Base-by-base conservation (phyloP, 2,113 vertebrate species). In the Leucopsar rothschildi region DNA sequence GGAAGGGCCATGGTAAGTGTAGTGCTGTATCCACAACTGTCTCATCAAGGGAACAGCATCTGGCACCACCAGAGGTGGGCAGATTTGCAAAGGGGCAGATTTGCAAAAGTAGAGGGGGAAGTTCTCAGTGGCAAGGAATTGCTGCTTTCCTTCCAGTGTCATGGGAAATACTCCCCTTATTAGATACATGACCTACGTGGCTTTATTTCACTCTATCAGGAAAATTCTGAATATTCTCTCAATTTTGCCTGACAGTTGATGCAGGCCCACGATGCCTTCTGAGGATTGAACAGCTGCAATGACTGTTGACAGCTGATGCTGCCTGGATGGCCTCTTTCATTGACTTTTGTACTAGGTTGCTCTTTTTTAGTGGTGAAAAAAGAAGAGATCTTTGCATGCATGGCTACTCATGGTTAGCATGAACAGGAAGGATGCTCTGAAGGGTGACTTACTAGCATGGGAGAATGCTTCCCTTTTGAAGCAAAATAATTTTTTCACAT, bases 381-480 rank as follows among this genome's bases (percentile, higher is more conserved):
- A 93, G 37, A 53, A 70, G 47, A 95, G 16, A 63, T 29, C n/a
- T 56, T 82, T 97, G 93, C 85, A 98, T 49, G 98, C 98, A 95
- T 98, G 98, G 86, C 28, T 97, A 97, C 97, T 91, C 97, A 96
- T 93, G 97, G 95, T 89, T 95, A 90, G 88, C 92, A 83, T 0
- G 73, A 97, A 96, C 96, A 98, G 97, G 96, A 98, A 97, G 95
- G 96, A 63, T 92, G 90, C 94, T 93, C 91, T 90, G 93, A 95
- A 95, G 93, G 83, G 79, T 77, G 82, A 80, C 75, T 92, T 61
- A 63, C 33, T 68, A 83, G 65, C 90, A 88, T 29, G 65, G 89
- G 80, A 27, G 5, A 95, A 75, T 57, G 76, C 60, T 72, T 95
- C 73, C 72, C 86, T 88, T 78, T 35, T 70, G 70, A 95, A 95